Conservation (phyloP, 2,888 invertebrate species). For the Agrotis exclamationis region DNA sequence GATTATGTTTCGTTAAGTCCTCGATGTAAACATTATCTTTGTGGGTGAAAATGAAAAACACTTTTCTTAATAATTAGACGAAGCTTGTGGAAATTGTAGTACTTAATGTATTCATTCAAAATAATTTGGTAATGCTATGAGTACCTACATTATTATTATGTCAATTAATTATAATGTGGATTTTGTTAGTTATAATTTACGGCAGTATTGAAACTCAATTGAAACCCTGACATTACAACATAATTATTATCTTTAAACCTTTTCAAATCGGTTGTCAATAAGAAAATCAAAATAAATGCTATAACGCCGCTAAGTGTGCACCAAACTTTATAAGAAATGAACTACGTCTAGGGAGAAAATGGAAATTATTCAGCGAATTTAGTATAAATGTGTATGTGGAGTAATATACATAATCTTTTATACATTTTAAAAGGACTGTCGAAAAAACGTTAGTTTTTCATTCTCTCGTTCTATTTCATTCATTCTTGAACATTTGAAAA, state of each 20-base stretch:
- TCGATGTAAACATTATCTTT: background rate
- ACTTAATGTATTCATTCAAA: too few species aligned
- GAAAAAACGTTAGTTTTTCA: conserved; percentile 48
- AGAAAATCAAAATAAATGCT: too few species aligned
- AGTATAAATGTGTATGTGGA: conserved; percentile 67
- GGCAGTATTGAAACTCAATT: background rate
- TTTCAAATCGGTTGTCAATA: too few species aligned
- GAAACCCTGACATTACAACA: background rate
- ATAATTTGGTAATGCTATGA: too few species aligned
- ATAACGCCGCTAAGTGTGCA: conserved; percentile 39
- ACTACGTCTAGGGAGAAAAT: conserved; percentile 73
- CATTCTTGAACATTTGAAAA: conserved; percentile 49
- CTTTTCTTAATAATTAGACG: background rate
- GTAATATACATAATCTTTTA: conserved; percentile 60
- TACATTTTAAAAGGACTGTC: conserved; percentile 55
- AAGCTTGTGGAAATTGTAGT: background rate
- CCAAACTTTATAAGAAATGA: conserved; percentile 72
- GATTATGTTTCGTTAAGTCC: too few species aligned
- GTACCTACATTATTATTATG: too few species aligned
- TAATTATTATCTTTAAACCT: background rate
- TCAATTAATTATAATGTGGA: too few species aligned
- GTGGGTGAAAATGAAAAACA: background rate
- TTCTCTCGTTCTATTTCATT: conserved; percentile 33
- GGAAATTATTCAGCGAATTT: conserved; percentile 75
- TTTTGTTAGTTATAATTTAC: background rate